phyloP scores from a whole-genome alignment of 2,113 vertebrate genomes.

The Otis tarda region DNA sequence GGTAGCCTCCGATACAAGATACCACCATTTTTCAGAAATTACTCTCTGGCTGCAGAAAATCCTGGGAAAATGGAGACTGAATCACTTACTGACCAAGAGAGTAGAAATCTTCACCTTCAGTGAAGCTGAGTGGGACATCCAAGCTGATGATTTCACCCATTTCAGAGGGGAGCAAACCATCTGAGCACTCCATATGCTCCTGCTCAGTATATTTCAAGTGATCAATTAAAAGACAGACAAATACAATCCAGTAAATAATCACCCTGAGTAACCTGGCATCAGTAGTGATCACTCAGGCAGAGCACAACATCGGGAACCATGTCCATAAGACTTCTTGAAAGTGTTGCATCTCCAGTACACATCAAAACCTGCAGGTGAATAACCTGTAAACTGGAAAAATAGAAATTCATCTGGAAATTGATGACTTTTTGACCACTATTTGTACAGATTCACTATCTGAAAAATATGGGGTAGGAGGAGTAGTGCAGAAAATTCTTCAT shows the following conservation, averaged over 20 bases:
- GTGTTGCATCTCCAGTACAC: neutral
- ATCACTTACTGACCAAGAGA: neutral
- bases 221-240: neutral
- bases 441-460: neutral
- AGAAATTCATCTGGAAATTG: neutral
- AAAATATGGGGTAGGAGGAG: neutral
- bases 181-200: neutral
- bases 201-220: neutral
- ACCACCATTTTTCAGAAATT: neutral
- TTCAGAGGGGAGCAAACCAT: neutral
- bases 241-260: neutral
- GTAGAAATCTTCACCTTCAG: neutral
- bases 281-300: neutral
- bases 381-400: neutral
- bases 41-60: neutral
- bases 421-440: neutral
- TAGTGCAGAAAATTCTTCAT: neutral
- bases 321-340: accelerated
- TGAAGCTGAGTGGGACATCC: neutral
- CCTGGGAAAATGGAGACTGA: neutral
- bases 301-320: neutral
- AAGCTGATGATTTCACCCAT: neutral
- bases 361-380: neutral
- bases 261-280: neutral
- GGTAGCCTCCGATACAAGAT: neutral